Base-by-base conservation (phyloP, 2,113 vertebrate species). In the Tachycineta bicolor region DNA sequence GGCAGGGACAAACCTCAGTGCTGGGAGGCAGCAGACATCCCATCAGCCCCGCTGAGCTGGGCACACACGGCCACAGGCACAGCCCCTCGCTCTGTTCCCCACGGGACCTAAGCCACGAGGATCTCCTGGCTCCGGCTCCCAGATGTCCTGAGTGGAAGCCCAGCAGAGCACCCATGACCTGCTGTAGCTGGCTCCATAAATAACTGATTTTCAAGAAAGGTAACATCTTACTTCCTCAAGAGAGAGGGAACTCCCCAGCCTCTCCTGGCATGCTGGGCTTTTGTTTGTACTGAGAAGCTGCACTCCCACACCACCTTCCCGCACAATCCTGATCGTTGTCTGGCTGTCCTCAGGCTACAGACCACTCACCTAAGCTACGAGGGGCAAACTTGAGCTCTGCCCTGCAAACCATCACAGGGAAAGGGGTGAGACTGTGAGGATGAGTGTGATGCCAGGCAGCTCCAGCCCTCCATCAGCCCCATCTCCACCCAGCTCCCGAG, bases 31-130 rank as follows among this genome's bases (percentile, higher is more conserved):
- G 22, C 26, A 82, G n/a, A 58, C 0, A 0, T 1, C 3, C 77
- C 7, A 6, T 2, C 9, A 7, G 49, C 2, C 0, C 34, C 3
- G 1, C 31, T 9, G 60, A 19, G 43, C 2, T 20, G 50, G 65
- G 23, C 46, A 68, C 65, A 28, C 22, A 26, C 34, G 52, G 44
- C 11, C 46, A 34, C 39, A 6, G 52, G 24, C 14, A 56, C 12
- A 43, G 49, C 16, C 9, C 46, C 46, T 0, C 58, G 77, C 60
- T 6, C 4, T 23, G 29, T 19, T 22, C 33, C 47, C 28, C 8
- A 9, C 5, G 0, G 0, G 53, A 22, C 26, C 21, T 3, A 7
- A 65, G 24, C 52, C 41, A 25, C 0, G 12, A 67, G 16, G 44
- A 16, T 59, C 14, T 58, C 34, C 60, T 47, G 79, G 43, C 56